Evolutionary conservation across 2,888 invertebrate genomes (phyloP), one percentile per base, ranked within the genome.

Genomic region (Drosophila lutescens): DNA sequence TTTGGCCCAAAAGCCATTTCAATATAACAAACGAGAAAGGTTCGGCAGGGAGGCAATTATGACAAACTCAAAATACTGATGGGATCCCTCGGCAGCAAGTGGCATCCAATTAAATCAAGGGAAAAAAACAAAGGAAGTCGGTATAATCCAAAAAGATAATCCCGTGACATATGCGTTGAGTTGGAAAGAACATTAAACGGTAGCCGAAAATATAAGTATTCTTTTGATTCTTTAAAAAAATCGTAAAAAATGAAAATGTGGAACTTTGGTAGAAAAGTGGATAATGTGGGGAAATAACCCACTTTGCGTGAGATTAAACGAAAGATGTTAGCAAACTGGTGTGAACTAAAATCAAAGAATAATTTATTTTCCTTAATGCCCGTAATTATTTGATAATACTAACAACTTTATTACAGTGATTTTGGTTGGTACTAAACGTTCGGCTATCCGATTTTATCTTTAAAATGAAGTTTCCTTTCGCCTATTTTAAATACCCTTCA

Each of bases 1-100:
- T 79, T 40, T 80, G 73, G 80, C 83, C 83, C 79, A 91, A 34
- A 88, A 89, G 90, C 88, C 90, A 90, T 91, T 90, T 86, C 87
- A 90, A 89, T 91, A 89, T 81, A 90, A 88, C 79, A 89, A 49
- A 70, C 57, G 49, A 65, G 78, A 40, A 40, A 57, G 32, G 30
- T 47, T 47, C 47, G 15, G 47, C 30, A 15, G n/a, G 20, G 26
- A 34, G 53, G 70, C 87, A 86, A 86, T 83, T 88, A 83, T 88
- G 83, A 83, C 87, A 83, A 88, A 74, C 74, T 72, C 66, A 54
- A 74, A 38, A 67, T 54, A 26, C 68, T 20, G 47, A 66, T 36
- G 63, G 41, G 71, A 51, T 75, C 62, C 58, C 30, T 40, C 30
- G 7, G 57, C 23, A 47, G 47, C 65, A 20, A 61, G 60, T 67